These are phyloP conservation scores for Amaurobius ferox DNA, from an alignment of 2,888 invertebrate species.

Conservation along the genomic window DNA sequence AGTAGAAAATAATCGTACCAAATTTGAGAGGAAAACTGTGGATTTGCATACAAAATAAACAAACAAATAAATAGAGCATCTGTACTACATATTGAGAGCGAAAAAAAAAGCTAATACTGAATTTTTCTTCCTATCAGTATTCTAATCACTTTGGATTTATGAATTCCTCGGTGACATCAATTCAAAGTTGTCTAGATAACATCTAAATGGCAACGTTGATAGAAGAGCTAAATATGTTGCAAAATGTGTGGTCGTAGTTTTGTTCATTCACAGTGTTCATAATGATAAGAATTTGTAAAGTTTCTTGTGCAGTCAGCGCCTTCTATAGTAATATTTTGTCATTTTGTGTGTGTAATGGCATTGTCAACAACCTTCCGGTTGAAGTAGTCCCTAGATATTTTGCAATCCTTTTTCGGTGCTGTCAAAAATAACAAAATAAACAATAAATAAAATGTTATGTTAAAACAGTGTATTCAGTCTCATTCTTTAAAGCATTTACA, in stretches of 20 bases:
- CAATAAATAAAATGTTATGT: not conserved
- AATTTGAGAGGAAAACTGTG: too few relatives aligned
- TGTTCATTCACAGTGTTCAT: too few relatives aligned
- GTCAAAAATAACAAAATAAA: not conserved
- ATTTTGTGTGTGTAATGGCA: constrained; percentile 5
- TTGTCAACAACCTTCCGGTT: not conserved
- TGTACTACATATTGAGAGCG: too few relatives aligned
- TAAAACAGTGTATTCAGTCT: too few relatives aligned
- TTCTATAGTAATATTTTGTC: not conserved
- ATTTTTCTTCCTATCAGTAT: too few relatives aligned
- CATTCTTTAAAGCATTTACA: too few relatives aligned
- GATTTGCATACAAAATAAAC: too few relatives aligned
- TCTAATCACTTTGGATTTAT: not conserved
- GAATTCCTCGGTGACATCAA: not conserved
- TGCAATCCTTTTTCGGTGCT: constrained; percentile 12
- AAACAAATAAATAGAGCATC: too few relatives aligned
- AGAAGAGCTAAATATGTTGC: not conserved
- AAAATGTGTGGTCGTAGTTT: too few relatives aligned
- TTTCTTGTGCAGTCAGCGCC: not conserved
- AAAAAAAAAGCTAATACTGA: too few relatives aligned
- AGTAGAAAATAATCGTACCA: too few relatives aligned
- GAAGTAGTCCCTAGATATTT: not conserved
- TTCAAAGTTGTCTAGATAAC: not conserved
- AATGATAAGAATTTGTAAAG: too few relatives aligned
- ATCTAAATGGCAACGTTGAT: not conserved